Evolutionary conservation across 2,888 invertebrate genomes (phyloP).

Genomic region (Drosophila tanythrix): DNA sequence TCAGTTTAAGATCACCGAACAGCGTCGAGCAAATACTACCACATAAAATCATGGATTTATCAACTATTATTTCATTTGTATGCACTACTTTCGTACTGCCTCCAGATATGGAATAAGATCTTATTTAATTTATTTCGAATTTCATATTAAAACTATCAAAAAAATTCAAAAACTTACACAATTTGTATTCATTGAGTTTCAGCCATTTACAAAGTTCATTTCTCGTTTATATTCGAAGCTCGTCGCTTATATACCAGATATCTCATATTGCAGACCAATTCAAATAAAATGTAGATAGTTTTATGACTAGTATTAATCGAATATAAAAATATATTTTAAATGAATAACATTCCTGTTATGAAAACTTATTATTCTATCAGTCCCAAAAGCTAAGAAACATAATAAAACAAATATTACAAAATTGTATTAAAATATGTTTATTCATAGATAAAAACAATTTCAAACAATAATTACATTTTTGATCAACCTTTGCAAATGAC

Average conservation of each 20-base stretch:
- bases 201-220: background rate
- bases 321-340: background rate
- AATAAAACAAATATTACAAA: background rate
- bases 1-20: slow-evolving; percentile 89
- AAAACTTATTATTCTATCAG: background rate
- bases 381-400: background rate
- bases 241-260: background rate
- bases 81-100: background rate
- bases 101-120: background rate
- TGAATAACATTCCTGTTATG: background rate
- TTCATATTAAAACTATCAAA: background rate
- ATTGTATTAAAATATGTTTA: background rate
- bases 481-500: background rate
- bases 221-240: background rate
- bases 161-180: background rate
- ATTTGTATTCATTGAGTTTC: background rate
- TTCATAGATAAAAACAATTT: background rate
- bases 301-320: background rate
- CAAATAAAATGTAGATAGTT: background rate
- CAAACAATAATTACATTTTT: background rate
- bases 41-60: background rate
- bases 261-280: background rate
- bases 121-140: background rate
- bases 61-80: background rate
- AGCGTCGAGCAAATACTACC: slow-evolving; percentile 57